Conservation (phyloP, 2,888 invertebrate genomes). For the Anthophora plumipes region DNA sequence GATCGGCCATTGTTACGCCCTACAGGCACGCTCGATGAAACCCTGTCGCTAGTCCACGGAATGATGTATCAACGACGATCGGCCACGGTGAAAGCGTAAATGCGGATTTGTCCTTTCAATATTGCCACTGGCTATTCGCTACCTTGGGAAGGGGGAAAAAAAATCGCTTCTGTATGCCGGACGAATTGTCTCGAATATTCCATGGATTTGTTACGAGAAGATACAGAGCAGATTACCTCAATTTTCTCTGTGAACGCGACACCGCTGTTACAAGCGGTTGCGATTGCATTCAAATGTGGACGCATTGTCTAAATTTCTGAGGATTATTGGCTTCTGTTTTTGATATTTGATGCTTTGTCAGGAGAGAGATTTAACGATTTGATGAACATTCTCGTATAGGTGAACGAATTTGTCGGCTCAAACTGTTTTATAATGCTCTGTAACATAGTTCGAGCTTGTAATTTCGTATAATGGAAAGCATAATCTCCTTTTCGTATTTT, state of each 20-base stretch:
- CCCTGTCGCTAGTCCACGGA: conserved; percentile 33
- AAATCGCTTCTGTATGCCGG: background rate
- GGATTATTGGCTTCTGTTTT: background rate
- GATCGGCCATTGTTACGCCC: conserved; percentile 68
- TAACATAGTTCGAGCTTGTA: too few relatives aligned
- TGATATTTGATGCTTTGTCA: background rate
- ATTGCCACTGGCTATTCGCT: background rate
- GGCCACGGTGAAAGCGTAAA: conserved; percentile 37
- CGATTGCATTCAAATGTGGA: background rate
- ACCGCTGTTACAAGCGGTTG: background rate
- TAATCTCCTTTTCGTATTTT: too few relatives aligned
- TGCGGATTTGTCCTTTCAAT: conserved; percentile 47
- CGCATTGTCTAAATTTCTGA: background rate
- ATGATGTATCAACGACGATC: conserved; percentile 61
- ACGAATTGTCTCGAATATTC: conserved; percentile 5
- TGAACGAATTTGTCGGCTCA: too few relatives aligned
- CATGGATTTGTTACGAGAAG: background rate
- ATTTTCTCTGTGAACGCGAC: background rate
- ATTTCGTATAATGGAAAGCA: too few relatives aligned
- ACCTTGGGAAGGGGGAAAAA: background rate
- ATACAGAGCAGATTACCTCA: background rate
- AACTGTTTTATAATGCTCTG: too few relatives aligned
- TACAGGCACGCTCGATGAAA: conserved; percentile 53
- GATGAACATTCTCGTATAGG: too few relatives aligned
- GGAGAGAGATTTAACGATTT: too few relatives aligned